phyloP scores from a whole-genome alignment of 2,113 vertebrate genomes.

The Poeciliopsis occidentalis region DNA sequence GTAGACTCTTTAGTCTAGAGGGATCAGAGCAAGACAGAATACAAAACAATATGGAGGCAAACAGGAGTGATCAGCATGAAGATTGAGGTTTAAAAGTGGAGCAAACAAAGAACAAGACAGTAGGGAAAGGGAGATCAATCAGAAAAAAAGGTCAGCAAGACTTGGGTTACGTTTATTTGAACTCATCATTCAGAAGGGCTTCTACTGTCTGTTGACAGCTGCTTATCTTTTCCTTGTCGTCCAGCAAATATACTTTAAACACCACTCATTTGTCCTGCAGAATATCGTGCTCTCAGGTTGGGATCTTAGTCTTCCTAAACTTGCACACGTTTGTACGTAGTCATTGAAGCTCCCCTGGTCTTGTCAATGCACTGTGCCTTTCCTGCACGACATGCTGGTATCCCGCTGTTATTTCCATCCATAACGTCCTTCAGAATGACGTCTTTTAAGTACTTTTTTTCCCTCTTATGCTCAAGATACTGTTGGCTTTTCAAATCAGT shows the following conservation, averaged over 20 bases:
- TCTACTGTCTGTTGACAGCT: conserved; percentile 52
- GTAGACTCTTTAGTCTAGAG: conserved; percentile 6
- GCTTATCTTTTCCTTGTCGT: conserved; percentile 41
- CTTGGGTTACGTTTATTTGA: conserved; percentile 39
- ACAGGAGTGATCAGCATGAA: conserved; percentile 47
- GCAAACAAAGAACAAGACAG: conserved; percentile 20
- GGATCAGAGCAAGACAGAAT: conserved; percentile 20
- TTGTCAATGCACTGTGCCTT: too few relatives aligned
- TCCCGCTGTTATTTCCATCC: too few relatives aligned
- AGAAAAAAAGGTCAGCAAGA: conserved; percentile 34
- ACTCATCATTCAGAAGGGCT: conserved; percentile 36
- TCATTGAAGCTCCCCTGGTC: too few relatives aligned
- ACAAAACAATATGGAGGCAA: conserved; percentile 17
- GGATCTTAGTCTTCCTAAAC: too few relatives aligned
- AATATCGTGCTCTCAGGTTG: too few relatives aligned
- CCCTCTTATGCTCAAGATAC: background rate
- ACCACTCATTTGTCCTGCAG: conserved; percentile 37
- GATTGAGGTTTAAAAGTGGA: conserved; percentile 24
- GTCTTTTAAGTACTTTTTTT: too few relatives aligned
- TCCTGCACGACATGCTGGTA: too few relatives aligned
- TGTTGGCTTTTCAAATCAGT: conserved; percentile 38
- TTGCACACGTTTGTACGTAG: too few relatives aligned
- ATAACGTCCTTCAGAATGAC: too few relatives aligned
- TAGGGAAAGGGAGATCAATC: conserved; percentile 25
- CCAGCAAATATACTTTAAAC: conserved; percentile 35